Evolutionary conservation across 1,140 invertebrate species (phyloP).

Genomic region (Ceratina japonica): DNA sequence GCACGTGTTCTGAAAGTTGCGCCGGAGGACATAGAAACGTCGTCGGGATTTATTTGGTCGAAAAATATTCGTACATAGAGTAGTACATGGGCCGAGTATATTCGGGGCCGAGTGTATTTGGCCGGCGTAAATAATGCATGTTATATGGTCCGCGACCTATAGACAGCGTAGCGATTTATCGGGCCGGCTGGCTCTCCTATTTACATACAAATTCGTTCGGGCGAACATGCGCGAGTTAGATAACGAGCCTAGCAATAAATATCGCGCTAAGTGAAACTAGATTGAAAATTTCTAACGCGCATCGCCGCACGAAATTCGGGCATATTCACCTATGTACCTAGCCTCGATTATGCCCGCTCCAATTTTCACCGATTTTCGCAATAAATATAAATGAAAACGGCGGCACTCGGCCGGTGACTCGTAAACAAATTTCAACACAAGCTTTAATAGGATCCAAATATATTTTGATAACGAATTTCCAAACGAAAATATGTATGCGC

Average conservation of each 20-base stretch:
- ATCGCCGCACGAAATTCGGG: neutral
- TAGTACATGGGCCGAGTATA: neutral
- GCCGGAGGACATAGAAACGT: too few relatives aligned
- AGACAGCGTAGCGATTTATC: constrained; percentile 34
- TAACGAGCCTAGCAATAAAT: constrained; percentile 12
- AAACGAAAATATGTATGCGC: too few relatives aligned
- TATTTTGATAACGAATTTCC: too few relatives aligned
- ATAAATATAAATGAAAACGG: too few relatives aligned
- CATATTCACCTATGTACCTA: neutral
- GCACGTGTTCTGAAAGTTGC: too few relatives aligned
- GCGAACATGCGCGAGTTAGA: constrained; percentile 11
- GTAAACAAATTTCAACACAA: too few relatives aligned
- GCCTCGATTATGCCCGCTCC: too few relatives aligned
- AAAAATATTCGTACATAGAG: constrained; percentile 21
- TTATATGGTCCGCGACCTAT: neutral
- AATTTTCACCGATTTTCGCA: too few relatives aligned
- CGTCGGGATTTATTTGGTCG: constrained; percentile 17
- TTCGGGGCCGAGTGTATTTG: neutral
- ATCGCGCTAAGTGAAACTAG: neutral
- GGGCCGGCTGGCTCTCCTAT: neutral
- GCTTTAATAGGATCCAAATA: too few relatives aligned
- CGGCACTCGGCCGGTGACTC: too few relatives aligned
- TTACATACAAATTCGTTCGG: constrained; percentile 30
- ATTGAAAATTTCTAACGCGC: neutral
- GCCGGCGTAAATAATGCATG: constrained; percentile 23